Conservation (phyloP, 2,888 invertebrate genomes). For the Ectemnius continuus region DNA sequence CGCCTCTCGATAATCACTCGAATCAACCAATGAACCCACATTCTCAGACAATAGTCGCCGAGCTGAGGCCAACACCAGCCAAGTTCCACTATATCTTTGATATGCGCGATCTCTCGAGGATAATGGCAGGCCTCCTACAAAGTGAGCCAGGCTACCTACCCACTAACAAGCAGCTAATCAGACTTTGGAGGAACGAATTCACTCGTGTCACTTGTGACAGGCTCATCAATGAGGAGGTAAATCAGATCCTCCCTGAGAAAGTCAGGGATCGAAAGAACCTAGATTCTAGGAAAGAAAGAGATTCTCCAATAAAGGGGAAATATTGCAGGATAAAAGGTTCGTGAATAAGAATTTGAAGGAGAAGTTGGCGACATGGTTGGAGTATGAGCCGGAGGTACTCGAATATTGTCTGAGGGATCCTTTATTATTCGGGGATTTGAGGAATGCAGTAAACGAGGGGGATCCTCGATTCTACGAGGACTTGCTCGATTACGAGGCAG, state of each 20-base stretch:
- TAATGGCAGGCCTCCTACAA: conserved; percentile 89
- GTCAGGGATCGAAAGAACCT: too few relatives aligned
- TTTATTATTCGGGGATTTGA: conserved; percentile 91
- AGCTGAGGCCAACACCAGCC: conserved; percentile 93
- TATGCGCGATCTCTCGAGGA: conserved; percentile 91
- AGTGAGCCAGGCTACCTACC: conserved; percentile 86
- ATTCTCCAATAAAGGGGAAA: too few relatives aligned
- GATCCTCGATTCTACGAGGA: conserved; percentile 93
- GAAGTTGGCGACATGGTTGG: conserved; percentile 81
- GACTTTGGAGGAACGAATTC: conserved; percentile 96
- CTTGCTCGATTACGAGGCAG: conserved; percentile 92
- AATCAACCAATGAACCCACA: not conserved
- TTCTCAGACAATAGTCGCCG: conserved; percentile 83
- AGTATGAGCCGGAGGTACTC: conserved; percentile 76
- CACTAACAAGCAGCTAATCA: conserved; percentile 84
- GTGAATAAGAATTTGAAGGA: conserved; percentile 82
- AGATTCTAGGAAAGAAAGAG: too few relatives aligned
- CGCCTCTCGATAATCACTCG: too few relatives aligned
- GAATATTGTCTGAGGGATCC: conserved; percentile 90
- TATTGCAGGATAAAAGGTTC: conserved; percentile 82
- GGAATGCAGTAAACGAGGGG: conserved; percentile 90
- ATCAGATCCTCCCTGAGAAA: not conserved
- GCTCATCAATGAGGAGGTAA: conserved; percentile 84
- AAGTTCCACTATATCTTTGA: conserved; percentile 98
- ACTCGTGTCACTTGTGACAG: conserved; percentile 92